Base-by-base conservation (phyloP, 37 sponge, comb jelly and placozoan genomes). In the Theonella swinhoei region DNA sequence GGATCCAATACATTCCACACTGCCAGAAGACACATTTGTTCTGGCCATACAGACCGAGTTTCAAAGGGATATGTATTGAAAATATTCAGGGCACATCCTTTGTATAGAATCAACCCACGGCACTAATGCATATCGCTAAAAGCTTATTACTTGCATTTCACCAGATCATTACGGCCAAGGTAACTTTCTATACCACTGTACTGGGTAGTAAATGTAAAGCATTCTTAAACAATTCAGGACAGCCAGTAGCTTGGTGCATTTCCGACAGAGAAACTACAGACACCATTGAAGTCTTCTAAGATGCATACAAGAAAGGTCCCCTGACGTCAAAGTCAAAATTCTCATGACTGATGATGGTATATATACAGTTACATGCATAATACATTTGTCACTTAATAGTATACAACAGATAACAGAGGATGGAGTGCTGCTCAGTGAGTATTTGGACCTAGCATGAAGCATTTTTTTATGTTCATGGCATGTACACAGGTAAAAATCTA, bases 271-370 rank as follows among this genome's bases (percentile, higher is more conserved):
- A 72, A 39, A n/a, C 70, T 1, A 61, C 25, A 2, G 23, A 22
- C 66, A 74, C 3, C 28, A 74, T 32, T 11, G 31, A 35, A 28
- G 36, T 26, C 74, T 83, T 63, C 67, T 83, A 30, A 31, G 41
- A 22, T 1, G 39, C 17, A 23, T 73, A 39, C 34, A 83, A 66
- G 75, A 4, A 28, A 72, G 75, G 38, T 73, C 75, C 20, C 75
- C 83, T 19, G 5, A 30, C 4, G 62, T 67, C 24, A 23, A n/a
- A 26, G 75, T 83, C 22, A 30, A 28, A 2, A 42, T 74, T 1
- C 17, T 83, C 3, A 83, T 83, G 83, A 73, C 83, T 33, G 83
- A 83, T 83, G 83, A 83, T 83, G 83, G 83, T 83, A 83, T 30
- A 5, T 61, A 77, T 24, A 42, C 64, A 25, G 2, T 35, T 62